These are phyloP conservation scores for Penaeus indicus DNA, from an alignment of 1,140 invertebrate species.

Conservation along the genomic window DNA sequence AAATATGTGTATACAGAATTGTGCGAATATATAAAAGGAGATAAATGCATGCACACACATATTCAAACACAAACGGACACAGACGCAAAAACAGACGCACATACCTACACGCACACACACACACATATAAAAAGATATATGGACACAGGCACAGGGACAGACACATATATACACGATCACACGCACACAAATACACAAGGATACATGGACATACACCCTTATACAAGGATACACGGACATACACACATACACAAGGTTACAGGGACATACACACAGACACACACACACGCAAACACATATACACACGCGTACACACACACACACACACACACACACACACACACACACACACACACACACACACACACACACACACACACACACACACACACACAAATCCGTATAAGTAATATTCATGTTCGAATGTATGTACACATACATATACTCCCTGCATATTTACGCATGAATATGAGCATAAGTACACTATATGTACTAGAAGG, in stretches of 20 bases:
- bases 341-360: too few species aligned
- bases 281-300: conserved; percentile 15
- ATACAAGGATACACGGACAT: not conserved
- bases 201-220: not conserved
- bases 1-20: too few species aligned
- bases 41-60: too few species aligned
- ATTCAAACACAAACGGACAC: not conserved
- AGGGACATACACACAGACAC: conserved; percentile 31
- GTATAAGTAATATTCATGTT: too few species aligned
- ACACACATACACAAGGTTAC: conserved; percentile 11
- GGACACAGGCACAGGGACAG: not conserved
- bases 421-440: too few species aligned
- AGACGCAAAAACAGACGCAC: not conserved
- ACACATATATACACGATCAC: not conserved
- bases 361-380: too few species aligned
- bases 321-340: too few species aligned
- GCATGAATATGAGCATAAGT: too few species aligned
- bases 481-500: too few species aligned
- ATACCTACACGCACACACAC: conserved; percentile 3
- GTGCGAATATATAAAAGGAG: too few species aligned
- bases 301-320: not conserved
- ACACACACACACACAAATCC: too few species aligned
- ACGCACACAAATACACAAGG: not conserved
- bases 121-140: not conserved
- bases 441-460: too few species aligned